Conservation (phyloP, 1,140 invertebrate species). For the Globodera ellingtonae region DNA sequence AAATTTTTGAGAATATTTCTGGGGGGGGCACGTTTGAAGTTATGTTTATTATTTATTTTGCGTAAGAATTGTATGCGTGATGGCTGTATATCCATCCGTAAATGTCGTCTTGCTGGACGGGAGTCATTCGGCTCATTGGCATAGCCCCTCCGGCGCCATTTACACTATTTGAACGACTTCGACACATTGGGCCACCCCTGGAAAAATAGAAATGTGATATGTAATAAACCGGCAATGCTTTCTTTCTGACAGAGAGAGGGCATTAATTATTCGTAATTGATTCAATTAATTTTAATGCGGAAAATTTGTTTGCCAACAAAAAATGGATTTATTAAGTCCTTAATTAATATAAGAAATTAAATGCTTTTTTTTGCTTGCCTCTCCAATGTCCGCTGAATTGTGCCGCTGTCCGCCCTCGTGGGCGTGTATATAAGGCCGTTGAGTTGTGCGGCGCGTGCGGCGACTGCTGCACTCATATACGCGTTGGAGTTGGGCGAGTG, state of each 20-base stretch:
- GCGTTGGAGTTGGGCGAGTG: constrained; percentile 29
- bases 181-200: neutral
- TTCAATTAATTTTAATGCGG: no score
- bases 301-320: no score
- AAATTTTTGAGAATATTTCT: neutral
- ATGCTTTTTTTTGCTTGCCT: neutral
- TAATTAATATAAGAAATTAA: no score
- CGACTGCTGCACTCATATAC: constrained; percentile 10
- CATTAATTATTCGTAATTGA: no score
- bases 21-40: neutral
- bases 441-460: constrained; percentile 16
- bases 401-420: neutral
- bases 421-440: constrained; percentile 18
- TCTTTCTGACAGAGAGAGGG: no score
- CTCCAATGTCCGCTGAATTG: neutral
- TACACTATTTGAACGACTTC: neutral
- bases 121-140: constrained; percentile 31
- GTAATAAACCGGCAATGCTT: no score
- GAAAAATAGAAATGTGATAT: neutral
- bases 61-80: constrained; percentile 35
- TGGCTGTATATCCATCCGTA: constrained; percentile 46
- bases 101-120: constrained; percentile 41
- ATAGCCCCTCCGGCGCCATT: neutral
- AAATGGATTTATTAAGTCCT: no score
- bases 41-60: constrained; percentile 11